Conservation (phyloP, 2,113 vertebrate species). For the Thalassarche chlororhynchos region DNA sequence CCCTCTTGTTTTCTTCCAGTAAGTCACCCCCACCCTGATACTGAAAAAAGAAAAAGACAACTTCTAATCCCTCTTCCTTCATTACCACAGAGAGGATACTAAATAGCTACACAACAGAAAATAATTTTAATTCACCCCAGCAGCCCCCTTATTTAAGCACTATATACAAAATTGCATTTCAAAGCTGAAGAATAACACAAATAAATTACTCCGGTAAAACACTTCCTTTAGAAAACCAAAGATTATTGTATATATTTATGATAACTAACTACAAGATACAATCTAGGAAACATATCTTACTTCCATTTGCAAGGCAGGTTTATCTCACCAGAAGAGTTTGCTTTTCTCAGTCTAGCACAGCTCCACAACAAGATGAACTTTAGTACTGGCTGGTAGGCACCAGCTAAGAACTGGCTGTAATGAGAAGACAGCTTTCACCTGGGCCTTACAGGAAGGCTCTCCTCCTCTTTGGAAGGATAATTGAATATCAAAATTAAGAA, state of each 20-base stretch:
- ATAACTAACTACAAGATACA: background rate
- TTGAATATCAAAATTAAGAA: background rate
- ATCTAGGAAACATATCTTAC: background rate
- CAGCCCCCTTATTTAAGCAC: background rate
- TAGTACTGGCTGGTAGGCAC: rapidly evolving
- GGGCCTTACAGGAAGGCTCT: background rate
- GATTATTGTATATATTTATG: background rate
- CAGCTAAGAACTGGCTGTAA: background rate
- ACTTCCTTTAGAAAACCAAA: background rate
- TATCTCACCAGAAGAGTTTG: background rate
- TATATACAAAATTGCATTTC: background rate
- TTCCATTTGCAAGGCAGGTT: background rate
- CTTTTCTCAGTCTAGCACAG: rapidly evolving
- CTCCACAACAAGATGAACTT: background rate
- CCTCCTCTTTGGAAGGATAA: background rate
- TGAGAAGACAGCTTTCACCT: background rate
- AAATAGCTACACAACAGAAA: background rate
- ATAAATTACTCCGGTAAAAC: background rate
- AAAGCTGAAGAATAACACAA: background rate
- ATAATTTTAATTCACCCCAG: background rate
- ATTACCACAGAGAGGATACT: background rate
- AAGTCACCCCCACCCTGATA: background rate
- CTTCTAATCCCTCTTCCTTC: background rate
- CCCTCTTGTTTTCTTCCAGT: background rate
- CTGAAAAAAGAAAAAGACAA: background rate